A percentile compares a stretch with the other conserved stretches of the same genome.
phyloP scores from a whole-genome alignment of 1,140 invertebrate species.

The Aphidius ervi region DNA sequence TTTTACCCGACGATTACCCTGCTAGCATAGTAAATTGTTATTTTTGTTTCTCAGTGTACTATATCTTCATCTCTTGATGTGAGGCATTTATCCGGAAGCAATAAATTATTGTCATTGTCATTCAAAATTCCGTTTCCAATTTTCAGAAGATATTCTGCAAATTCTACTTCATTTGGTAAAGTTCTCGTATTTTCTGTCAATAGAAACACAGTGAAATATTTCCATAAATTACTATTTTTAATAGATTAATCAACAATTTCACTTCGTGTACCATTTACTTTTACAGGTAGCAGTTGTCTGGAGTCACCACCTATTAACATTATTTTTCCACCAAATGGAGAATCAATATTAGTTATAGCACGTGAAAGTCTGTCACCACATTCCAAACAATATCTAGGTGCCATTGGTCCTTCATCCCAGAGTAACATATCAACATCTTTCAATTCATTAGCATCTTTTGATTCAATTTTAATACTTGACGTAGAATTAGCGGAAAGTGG shows the following conservation, averaged over 20 bases:
- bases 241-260: conserved; percentile 27
- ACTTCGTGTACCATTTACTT: conserved; percentile 20
- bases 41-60: too few relatives aligned
- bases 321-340: conserved; percentile 32
- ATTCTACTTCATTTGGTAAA: conserved; percentile 17
- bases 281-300: conserved; percentile 30
- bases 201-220: conserved; percentile 19
- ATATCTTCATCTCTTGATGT: conserved; percentile 2
- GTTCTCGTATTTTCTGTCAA: conserved; percentile 22
- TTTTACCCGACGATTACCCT: too few relatives aligned
- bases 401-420: conserved; percentile 37
- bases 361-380: conserved; percentile 25
- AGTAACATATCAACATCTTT: conserved; percentile 27
- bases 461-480: conserved; percentile 35
- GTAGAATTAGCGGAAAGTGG: conserved; percentile 22
- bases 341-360: conserved; percentile 21
- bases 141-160: conserved; percentile 19
- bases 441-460: conserved; percentile 14
- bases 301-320: conserved; percentile 31
- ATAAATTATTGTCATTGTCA: conserved; percentile 15
- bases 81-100: conserved; percentile 11
- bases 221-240: conserved; percentile 23
- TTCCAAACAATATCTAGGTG: conserved; percentile 24
- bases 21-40: too few relatives aligned
- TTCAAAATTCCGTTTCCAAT: conserved; percentile 23